These are phyloP conservation scores for Sitta europaea DNA, from an alignment of 2,113 vertebrate genomes.

Conservation along the genomic window DNA sequence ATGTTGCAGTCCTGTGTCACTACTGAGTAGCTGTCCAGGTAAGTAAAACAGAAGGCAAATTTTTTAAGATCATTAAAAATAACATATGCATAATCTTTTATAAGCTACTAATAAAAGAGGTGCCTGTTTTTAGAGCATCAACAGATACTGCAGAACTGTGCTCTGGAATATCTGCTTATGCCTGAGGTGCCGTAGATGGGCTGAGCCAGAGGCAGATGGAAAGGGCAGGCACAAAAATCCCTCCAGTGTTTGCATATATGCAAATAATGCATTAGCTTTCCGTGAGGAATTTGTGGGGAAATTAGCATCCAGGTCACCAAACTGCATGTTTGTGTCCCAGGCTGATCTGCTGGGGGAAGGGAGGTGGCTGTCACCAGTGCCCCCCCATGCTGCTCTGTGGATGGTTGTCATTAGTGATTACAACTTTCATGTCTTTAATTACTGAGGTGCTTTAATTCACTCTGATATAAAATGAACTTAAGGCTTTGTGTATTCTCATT, in stretches of 20 bases:
- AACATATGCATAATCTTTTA: neutral
- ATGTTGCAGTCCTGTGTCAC: neutral
- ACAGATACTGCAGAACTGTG: neutral
- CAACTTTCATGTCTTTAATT: conserved; percentile 18
- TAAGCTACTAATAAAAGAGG: neutral
- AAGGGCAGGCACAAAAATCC: neutral
- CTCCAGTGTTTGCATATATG: neutral
- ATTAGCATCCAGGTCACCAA: conserved; percentile 37
- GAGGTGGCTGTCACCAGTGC: neutral
- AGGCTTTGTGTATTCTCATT: neutral
- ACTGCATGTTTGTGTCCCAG: neutral
- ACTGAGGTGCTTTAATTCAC: conserved; percentile 6
- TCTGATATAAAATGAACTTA: conserved; percentile 6
- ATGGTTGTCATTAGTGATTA: conserved; percentile 22
- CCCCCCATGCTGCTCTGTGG: neutral
- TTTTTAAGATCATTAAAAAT: neutral
- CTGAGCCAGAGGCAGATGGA: neutral
- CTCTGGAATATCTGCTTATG: neutral
- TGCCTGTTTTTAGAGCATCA: neutral
- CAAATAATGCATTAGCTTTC: conserved; percentile 15
- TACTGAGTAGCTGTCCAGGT: neutral
- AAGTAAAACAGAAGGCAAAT: neutral
- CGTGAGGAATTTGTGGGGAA: neutral
- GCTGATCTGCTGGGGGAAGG: neutral
- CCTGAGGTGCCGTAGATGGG: neutral